Evolutionary conservation across 92 coral and sea anemone species (phyloP), one percentile per base, ranked within the genome.

Genomic region (Zoanthus sansibaricus): DNA sequence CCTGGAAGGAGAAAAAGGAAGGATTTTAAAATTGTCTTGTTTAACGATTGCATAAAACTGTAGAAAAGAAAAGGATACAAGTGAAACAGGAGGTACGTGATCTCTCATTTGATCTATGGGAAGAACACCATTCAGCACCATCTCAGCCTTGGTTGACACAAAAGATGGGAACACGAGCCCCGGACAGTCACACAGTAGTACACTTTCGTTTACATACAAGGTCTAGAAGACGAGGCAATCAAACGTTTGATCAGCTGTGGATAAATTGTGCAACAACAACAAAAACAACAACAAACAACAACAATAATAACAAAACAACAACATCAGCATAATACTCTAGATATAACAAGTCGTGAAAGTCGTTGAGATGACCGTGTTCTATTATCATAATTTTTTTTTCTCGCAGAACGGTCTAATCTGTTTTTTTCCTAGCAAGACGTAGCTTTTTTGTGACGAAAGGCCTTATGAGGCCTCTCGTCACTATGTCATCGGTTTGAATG

Each of bases 61-160:
- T 14, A 18, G 66, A 7, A 10, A 45, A 46, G 62, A 1, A 71
- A 91, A 95, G 94, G 99, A 97, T 97, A 97, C 96, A 11, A 97
- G 91, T 82, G 99, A 83, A 46, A 93, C 93, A 17, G 99, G 97
- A 0, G 98, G 95, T 7, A 97, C 85, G 75, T 97, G 97, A 72
- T 97, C 98, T 58, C 99, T 93, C 95, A 97, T 90, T 71, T 97
- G 98, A 79, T 97, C 99, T 69, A 97, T 97, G 17, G 99, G 98
- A 61, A 97, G 86, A 49, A 97, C 91, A 12, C 99, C 99, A 75
- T 89, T 95, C 66, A 97, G 90, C 67, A 97, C 98, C 99, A 97
- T 97, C 83, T 97, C 99, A 12, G 99, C 99, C 91, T 97, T 97
- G 46, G 99, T 97, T 30, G 99, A 93, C 48, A 97, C 98, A 86